Base-by-base conservation (phyloP, 2,113 vertebrate genomes). In the Nerophis lumbriciformis region DNA sequence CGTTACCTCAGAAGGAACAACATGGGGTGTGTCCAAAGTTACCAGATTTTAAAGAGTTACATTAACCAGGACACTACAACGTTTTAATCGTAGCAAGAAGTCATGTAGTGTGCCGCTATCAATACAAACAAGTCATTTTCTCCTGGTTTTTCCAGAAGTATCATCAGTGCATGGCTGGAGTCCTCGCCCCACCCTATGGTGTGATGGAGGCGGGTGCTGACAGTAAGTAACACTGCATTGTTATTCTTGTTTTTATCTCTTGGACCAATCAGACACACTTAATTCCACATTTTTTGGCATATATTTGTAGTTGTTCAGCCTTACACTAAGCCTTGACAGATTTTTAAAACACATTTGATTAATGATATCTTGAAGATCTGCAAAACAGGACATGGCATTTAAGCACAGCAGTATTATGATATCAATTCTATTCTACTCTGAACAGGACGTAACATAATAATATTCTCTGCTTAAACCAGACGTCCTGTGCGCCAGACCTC, bases 161-260 rank as follows among this genome's bases (percentile, higher is more conserved):
- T 76, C 94, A 94, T 79, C 93, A 93, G 76, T 97, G 93, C 81
- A 95, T 98, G 95, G 94, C 95, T 81, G 94, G 93, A 78, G 93
- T 98, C 65, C 91, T 98, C 45, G 93, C 93, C 85, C 95, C 97
- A 82, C 94, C 95, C 50, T 97, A 97, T 88, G 95, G 95, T 89
- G 95, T 93, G 90, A 98, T 98, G 94, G 96, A 99, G 90, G 96
- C 92, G 47, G 91, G 90, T 83, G 90, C 92, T 85, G 93, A 98
- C 89, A 92, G 97, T 98, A 89, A 97, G 96, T 95, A 76, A 15
- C 21, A 28, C n/a, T 42, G 6, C 48, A 15, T 51, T 49, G 15
- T 62, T 1, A n/a, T 66, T 49, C 15, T 62, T 1, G 13, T 66
- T 6, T 48, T 37, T 4, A 37, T 21, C 64, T 59, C 15, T 55